Base-by-base conservation (phyloP, 1,140 invertebrate genomes). In the Brachionus calyciflorus region DNA sequence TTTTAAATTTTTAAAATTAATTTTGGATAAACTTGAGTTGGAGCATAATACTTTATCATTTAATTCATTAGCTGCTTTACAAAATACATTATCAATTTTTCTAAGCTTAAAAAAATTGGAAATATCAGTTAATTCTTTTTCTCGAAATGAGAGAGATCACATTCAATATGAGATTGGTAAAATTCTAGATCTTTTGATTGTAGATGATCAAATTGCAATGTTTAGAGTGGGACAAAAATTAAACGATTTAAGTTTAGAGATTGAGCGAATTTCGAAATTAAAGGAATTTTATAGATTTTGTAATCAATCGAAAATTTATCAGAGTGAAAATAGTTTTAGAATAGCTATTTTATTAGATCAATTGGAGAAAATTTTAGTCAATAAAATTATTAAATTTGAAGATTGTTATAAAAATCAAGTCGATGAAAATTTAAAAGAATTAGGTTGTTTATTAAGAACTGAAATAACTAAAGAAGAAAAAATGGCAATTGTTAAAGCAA, bases 401-500 rank as follows among this genome's bases (percentile, higher is more conserved):
- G 9, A 37, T 60, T 17, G 44, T 24, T 3, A 26, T 2, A 21
- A 12, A 44, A 19, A 65, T 24, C 2, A 44, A 21, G 40, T 65
- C 2, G 12, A 65, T n/a, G 30, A 26, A 3, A 10, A 1, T 5
- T 65, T 65, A 0, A 44, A 44, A 24, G 17, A 65, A 24, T 65
- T 65, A 28, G 60, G n/a, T 6, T 21, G 12, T 14, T 24, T 65
- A 5, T 28, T 65, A 12, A 65, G 21, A 24, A 44, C 40, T 44
- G 37, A 65, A n/a, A 19, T 44, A 5, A 65, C 37, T 12, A 44
- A 65, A 19, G 76, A 82, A 48, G 90, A 91, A 82, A 84, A 84
- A 73, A 78, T 83, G 41, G 79, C 87, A 80, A 88, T 91, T 65
- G 83, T 90, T 0, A 81, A 84, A 81, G 90, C 89, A 0, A 87